phyloP scores from a whole-genome alignment of 2,888 invertebrate species.

The Lepetodrilus schrolli region DNA sequence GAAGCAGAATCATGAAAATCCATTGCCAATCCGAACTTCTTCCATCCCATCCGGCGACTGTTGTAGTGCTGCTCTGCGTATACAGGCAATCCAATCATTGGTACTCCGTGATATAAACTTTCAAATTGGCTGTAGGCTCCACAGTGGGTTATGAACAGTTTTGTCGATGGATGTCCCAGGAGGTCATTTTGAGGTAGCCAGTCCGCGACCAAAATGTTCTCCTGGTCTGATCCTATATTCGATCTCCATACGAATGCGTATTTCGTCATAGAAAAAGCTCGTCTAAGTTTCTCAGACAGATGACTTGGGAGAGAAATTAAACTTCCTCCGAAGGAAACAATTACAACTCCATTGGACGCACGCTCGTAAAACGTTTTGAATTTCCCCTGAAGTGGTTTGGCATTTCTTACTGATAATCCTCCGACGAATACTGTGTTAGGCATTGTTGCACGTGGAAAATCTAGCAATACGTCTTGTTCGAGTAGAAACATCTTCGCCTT shows the following conservation, averaged over 20 bases:
- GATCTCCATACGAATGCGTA: slow-evolving; percentile 1
- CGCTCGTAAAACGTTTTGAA: not conserved
- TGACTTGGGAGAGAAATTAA: not conserved
- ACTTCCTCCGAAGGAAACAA: slow-evolving; percentile 3
- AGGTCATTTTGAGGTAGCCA: slow-evolving; percentile 20
- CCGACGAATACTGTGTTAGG: not conserved
- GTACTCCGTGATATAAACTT: not conserved
- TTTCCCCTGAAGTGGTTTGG: not conserved
- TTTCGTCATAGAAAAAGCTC: not conserved
- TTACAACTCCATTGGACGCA: not conserved
- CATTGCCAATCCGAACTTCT: not conserved
- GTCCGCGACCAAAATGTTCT: not conserved
- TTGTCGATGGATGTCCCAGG: not conserved
- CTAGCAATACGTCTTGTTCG: not conserved
- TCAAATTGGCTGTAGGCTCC: not conserved
- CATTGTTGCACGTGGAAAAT: slow-evolving; percentile 1
- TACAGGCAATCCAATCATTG: slow-evolving; percentile 5
- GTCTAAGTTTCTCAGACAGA: not conserved
- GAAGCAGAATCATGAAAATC: not conserved
- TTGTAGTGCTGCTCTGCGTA: slow-evolving; percentile 17
- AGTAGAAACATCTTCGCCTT: not conserved
- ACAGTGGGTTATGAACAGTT: slow-evolving; percentile 13
- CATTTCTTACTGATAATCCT: not conserved
- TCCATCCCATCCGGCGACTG: not conserved
- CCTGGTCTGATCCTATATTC: not conserved